Base-by-base conservation (phyloP, 2,113 vertebrate genomes). In the chimpanzee (Pan troglodytes) region DNA sequence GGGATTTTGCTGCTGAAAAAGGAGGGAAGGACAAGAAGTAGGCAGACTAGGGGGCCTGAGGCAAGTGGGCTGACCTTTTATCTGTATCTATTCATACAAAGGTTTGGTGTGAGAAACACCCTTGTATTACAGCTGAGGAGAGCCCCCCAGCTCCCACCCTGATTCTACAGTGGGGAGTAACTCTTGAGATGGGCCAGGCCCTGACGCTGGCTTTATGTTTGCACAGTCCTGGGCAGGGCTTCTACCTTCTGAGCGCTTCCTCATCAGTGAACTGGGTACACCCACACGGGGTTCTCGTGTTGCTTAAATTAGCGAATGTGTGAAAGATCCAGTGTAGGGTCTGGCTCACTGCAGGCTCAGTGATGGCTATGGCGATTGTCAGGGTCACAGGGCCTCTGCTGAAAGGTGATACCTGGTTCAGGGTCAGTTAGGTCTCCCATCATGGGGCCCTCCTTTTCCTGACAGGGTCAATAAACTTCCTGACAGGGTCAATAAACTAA, bases 101-200 rank as follows among this genome's bases (percentile, higher is more conserved):
- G 45, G 43, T 45, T 59, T 18, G n/a, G 43, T 79, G 23, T 32
- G 81, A 64, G 35, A 43, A 43, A 27, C 9, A 27, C 12, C 52
- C 50, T 48, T 57, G 25, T 13, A 11, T 35, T 12, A 35, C 0
- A 55, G 79, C 48, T 48, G 48, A 83, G 57, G 48, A 83, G 40
- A 38, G 27, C 25, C 17, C 30, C 57, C 13, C 5, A 35, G 5
- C 10, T 64, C 17, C 40, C 45, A 38, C 32, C 43, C 14, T 3
- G 80, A 25, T 27, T 18, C 30, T 70, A 3, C 23, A 59, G 10
- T 5, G 40, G 55, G 52, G n/a, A 50, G n/a, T 4, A 17, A 64
- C 18, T 50, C 27, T 8, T 38, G 25, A 76, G 8, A 68, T 1
- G 0, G 70, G 1, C 3, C 0, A 9, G 45, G 61, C 13, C 22